Conservation (phyloP, 2,888 invertebrate genomes). For the Clitarchus hookeri region DNA sequence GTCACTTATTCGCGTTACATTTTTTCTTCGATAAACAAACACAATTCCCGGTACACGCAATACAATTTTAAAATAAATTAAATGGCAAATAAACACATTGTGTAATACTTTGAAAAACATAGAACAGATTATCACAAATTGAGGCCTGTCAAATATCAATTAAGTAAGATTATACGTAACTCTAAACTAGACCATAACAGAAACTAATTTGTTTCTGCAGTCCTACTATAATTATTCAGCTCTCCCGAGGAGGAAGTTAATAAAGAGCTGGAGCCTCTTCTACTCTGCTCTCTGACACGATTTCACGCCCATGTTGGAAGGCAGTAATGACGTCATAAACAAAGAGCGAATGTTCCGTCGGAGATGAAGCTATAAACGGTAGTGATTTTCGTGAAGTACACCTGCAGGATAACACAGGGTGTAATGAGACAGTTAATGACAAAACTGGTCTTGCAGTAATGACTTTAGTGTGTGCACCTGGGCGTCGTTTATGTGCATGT, state of each 20-base stretch:
- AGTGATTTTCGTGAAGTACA: neutral
- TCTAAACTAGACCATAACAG: neutral
- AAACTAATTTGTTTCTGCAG: neutral
- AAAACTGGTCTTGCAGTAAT: neutral
- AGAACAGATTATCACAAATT: no score
- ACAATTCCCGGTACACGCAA: no score
- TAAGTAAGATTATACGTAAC: neutral
- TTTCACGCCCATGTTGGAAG: neutral
- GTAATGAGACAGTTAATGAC: neutral
- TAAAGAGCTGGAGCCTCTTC: neutral
- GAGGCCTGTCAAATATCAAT: no score
- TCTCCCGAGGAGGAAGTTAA: neutral
- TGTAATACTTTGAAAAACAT: no score
- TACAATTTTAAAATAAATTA: no score
- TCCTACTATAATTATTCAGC: neutral
- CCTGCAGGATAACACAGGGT: neutral
- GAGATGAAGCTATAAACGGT: neutral
- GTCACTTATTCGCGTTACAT: no score
- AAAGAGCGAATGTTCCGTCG: neutral
- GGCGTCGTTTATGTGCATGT: neutral
- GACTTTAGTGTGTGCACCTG: neutral
- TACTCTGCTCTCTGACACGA: neutral
- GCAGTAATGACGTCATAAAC: conserved; percentile 5
- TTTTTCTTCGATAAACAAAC: no score
- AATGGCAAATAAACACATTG: no score